A percentile compares a stretch with the other conserved stretches of the same genome.
phyloP scores from a whole-genome alignment of 1,140 invertebrate genomes.

The Hyposmocoma kahamanoa region DNA sequence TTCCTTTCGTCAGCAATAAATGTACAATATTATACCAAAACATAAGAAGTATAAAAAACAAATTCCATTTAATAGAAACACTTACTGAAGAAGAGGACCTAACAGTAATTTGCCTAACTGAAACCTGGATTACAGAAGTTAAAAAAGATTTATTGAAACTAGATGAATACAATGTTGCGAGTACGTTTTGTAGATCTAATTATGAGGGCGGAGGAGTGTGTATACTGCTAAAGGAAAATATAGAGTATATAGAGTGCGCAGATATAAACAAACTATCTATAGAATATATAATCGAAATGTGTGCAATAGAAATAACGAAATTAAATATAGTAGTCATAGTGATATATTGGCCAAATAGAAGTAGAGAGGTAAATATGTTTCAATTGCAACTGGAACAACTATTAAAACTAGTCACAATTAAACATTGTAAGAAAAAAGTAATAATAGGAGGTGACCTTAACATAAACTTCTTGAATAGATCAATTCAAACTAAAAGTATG shows the following conservation, averaged over 20 bases:
- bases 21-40: neutral
- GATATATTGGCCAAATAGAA: slow-evolving; percentile 1
- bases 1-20: no score
- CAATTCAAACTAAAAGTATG: neutral
- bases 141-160: neutral
- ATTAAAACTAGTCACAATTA: neutral
- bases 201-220: neutral
- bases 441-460: neutral
- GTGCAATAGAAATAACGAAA: neutral
- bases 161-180: neutral
- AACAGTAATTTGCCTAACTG: neutral
- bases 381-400: neutral
- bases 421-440: neutral
- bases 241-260: neutral
- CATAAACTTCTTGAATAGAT: neutral
- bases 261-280: neutral
- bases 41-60: neutral
- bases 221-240: neutral
- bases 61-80: neutral
- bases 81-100: neutral
- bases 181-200: neutral
- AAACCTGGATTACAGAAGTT: neutral
- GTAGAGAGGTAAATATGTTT: neutral
- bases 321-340: neutral
- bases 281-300: neutral